Percentiles rank a stretch among this genome's conserved stretches.
These are phyloP conservation scores for Epinotia brunnichana DNA, from an alignment of 2,888 invertebrate genomes.

Conservation along the genomic window DNA sequence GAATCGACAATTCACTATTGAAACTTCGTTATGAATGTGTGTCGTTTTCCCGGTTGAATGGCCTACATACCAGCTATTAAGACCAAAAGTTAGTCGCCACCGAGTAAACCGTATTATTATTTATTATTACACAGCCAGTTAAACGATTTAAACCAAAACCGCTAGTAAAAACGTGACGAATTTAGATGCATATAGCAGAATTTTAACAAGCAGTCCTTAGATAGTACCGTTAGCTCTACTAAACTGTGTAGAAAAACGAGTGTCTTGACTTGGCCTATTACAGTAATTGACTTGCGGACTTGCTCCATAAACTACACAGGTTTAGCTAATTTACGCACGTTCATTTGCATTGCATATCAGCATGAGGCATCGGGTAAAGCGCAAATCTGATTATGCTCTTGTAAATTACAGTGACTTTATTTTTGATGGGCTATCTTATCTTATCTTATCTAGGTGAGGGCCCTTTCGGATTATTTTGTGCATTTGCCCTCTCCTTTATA, in stretches of 20 bases:
- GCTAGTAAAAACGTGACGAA: background rate
- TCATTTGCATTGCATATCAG: slow-evolving; percentile 25
- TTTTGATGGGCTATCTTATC: background rate
- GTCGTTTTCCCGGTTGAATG: slow-evolving; percentile 7
- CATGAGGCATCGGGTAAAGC: slow-evolving; percentile 16
- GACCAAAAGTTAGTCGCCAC: background rate
- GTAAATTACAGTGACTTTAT: background rate
- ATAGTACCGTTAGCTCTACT: slow-evolving; percentile 8
- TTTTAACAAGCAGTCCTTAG: slow-evolving; percentile 1
- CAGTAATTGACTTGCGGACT: slow-evolving; percentile 19
- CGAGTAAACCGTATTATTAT: background rate
- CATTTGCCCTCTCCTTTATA: too few species aligned
- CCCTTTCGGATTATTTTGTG: too few species aligned
- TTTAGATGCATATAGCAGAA: background rate
- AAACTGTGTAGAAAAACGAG: slow-evolving; percentile 17
- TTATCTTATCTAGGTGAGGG: too few species aligned
- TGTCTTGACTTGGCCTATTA: slow-evolving; percentile 22
- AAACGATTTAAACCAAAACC: background rate
- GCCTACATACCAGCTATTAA: slow-evolving; percentile 9
- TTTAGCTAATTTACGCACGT: slow-evolving; percentile 18
- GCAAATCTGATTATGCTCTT: slow-evolving; percentile 8
- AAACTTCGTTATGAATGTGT: background rate
- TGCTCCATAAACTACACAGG: slow-evolving; percentile 14
- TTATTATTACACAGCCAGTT: background rate
- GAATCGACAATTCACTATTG: slow-evolving; percentile 9